These are phyloP conservation scores for Harpegnathos saltator DNA, from an alignment of 1,140 invertebrate species.

Conservation along the genomic window DNA sequence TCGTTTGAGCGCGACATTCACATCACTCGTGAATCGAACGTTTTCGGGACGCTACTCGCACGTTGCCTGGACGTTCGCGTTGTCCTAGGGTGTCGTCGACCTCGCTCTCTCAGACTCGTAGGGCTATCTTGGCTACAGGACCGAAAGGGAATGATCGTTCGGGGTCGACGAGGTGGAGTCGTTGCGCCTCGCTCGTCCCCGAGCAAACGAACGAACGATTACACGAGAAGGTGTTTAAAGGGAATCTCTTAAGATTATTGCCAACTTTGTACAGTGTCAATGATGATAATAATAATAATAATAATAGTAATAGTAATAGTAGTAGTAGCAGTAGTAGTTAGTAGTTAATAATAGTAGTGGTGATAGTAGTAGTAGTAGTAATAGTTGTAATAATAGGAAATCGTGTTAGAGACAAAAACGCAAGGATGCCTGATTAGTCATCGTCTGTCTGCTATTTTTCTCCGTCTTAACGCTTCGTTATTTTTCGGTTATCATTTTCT, in stretches of 20 bases:
- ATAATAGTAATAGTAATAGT: conserved; percentile 15
- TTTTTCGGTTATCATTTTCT: conserved; percentile 34
- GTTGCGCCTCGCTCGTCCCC: conserved; percentile 10
- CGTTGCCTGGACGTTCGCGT: conserved; percentile 10
- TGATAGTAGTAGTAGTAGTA: conserved; percentile 31
- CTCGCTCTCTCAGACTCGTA: conserved; percentile 28
- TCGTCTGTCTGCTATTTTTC: conserved; percentile 57
- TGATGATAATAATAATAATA: conserved; percentile 54
- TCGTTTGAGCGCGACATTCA: not conserved
- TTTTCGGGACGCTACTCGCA: not conserved
- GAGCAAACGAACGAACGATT: conserved; percentile 72
- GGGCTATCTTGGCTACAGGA: conserved; percentile 18
- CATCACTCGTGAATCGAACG: not conserved
- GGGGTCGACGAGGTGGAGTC: not conserved
- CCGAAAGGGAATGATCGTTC: conserved; percentile 3
- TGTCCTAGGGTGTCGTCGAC: conserved; percentile 18
- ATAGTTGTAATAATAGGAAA: conserved; percentile 46
- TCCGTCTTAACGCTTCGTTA: not conserved
- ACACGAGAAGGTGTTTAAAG: conserved; percentile 77
- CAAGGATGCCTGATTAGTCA: conserved; percentile 60
- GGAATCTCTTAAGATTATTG: conserved; percentile 82
- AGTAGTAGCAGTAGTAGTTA: conserved; percentile 24
- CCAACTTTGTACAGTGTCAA: conserved; percentile 83
- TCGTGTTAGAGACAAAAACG: conserved; percentile 66
- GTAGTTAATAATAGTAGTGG: conserved; percentile 3